Conservation (phyloP, 1,140 invertebrate species). For the Tachypleus tridentatus region DNA sequence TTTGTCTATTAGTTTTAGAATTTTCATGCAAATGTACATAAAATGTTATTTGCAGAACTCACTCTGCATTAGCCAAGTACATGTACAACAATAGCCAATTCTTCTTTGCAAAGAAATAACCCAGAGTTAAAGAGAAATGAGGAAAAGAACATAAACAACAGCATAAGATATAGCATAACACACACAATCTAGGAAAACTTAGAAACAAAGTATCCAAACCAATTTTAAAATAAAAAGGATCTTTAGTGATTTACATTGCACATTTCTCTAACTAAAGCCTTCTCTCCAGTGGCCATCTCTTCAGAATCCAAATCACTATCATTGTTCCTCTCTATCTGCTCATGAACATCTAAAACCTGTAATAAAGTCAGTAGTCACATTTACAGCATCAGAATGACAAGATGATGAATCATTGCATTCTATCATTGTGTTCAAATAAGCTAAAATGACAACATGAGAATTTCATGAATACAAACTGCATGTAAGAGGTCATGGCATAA, state of each 20-base stretch:
- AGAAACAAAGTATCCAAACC: neutral
- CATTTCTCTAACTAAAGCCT: constrained; percentile 88
- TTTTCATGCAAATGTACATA: too few species aligned
- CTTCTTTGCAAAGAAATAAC: neutral
- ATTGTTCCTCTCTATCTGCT: constrained; percentile 62
- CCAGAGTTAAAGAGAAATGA: neutral
- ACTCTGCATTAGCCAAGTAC: neutral
- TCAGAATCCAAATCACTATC: constrained; percentile 20
- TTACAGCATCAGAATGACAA: too few species aligned
- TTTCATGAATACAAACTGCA: too few species aligned
- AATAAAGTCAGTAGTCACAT: constrained; percentile 2
- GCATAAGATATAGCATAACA: neutral
- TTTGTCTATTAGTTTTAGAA: too few species aligned
- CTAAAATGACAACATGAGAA: too few species aligned
- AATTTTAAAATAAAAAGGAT: neutral
- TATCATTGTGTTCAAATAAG: too few species aligned
- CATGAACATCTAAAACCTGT: constrained; percentile 62
- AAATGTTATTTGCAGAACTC: neutral
- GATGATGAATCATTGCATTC: too few species aligned
- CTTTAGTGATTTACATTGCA: constrained; percentile 64
- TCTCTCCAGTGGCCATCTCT: constrained; percentile 71
- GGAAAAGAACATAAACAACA: neutral
- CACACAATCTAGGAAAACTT: constrained; percentile 6
- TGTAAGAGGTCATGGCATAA: too few species aligned
- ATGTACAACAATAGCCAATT: neutral